Conservation (phyloP, 2,888 invertebrate species). For the Leptinotarsa rubiginosa region DNA sequence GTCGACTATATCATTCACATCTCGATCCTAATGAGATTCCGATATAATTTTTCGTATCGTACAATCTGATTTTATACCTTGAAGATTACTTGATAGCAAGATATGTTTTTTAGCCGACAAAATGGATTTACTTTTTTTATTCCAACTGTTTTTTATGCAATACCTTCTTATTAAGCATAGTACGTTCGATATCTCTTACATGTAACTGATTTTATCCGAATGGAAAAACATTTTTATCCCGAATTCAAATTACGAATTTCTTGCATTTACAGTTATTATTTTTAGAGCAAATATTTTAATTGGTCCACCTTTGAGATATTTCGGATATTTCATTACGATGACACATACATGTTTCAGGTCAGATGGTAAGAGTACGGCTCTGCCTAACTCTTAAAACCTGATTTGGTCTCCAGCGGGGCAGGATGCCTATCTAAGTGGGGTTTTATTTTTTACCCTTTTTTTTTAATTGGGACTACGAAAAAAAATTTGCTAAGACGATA, state of each 20-base stretch:
- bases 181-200: too few species aligned
- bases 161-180: neutral
- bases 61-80: neutral
- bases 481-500: too few species aligned
- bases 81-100: neutral
- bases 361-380: too few species aligned
- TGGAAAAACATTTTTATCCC: too few species aligned
- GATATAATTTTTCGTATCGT: neutral
- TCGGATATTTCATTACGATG: neutral
- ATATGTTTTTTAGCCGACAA: neutral
- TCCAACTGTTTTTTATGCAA: constrained; percentile 5
- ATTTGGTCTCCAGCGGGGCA: too few species aligned
- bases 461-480: too few species aligned
- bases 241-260: neutral
- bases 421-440: too few species aligned
- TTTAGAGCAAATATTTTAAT: neutral
- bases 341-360: too few species aligned
- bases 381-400: too few species aligned
- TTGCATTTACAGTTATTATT: neutral
- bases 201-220: too few species aligned
- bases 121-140: neutral
- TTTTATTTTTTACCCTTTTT: too few species aligned
- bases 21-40: neutral
- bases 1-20: neutral
- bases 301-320: neutral